A percentile compares a stretch with the other conserved stretches of the same genome.
Evolutionary conservation across 1,140 invertebrate genomes (phyloP).

Genomic region (Lethocerus indicus): DNA sequence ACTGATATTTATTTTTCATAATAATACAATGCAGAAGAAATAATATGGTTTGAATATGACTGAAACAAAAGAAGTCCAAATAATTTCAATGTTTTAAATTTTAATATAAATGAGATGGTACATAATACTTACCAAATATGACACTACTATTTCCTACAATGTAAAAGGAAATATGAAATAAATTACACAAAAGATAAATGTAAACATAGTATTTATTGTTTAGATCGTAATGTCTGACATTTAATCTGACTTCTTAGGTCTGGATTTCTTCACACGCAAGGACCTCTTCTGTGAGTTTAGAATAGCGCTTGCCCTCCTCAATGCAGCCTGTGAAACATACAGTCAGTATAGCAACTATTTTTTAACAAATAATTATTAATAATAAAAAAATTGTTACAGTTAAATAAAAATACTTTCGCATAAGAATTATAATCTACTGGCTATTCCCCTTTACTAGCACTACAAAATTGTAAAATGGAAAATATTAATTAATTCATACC

Average conservation of each 20-base stretch:
- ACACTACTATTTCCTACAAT: background rate
- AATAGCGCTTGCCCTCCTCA: slow-evolving; percentile 80
- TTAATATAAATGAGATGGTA: background rate
- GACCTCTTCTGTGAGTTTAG: slow-evolving; percentile 61
- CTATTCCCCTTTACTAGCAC: no score
- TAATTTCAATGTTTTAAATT: background rate
- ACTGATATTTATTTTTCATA: no score
- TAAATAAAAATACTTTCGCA: no score
- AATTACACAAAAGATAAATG: background rate
- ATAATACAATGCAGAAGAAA: no score
- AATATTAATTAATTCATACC: no score
- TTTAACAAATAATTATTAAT: slow-evolving; percentile 4
- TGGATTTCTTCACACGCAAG: slow-evolving; percentile 16
- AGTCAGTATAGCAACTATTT: slow-evolving; percentile 12
- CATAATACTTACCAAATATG: background rate
- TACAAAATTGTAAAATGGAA: no score
- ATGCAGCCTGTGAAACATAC: slow-evolving; percentile 44
- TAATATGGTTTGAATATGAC: no score
- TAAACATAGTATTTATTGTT: background rate
- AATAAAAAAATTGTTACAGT: no score
- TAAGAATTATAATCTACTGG: no score
- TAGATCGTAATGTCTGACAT: slow-evolving; percentile 6
- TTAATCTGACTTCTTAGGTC: slow-evolving; percentile 20
- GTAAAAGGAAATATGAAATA: background rate
- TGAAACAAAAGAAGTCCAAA: background rate